Base-by-base conservation (phyloP, 2,113 vertebrate species). In the Amphilophus citrinellus region DNA sequence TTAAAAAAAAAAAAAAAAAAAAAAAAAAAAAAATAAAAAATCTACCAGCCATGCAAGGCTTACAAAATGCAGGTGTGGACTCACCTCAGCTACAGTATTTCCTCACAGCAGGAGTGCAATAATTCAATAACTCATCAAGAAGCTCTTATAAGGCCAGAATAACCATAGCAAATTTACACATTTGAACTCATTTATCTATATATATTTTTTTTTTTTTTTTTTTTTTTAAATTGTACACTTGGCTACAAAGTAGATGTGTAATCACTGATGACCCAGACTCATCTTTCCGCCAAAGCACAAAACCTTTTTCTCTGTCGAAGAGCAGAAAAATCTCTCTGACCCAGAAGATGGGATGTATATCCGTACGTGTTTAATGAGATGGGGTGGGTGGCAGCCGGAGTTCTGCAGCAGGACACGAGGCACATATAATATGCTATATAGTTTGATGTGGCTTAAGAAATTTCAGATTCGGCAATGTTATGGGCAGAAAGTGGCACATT, bases 351-450 rank as follows among this genome's bases (percentile, higher is more conserved):
- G 8, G 20, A 42, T 42, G 30, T 27, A 66, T 32, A 18, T 61
- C 35, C 32, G 53, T 17, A 39, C 39, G 59, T 24, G 61, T 76
- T 57, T 73, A 32, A 44, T 77, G 56, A 61, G 24, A 22, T 30
- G 68, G 56, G 81, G 7, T 18, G 30, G 61, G 27, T 35, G 35
- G 18, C 22, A 68, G 37, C 3, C 66, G 9, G 56, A 63, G 61
- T 62, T 60, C 17, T 75, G 65, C 89, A 84, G 59, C 83, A 89
- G 32, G 22, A 18, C 53, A 15, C 24, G 59, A 32, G 53, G 61
- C 5, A 42, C 47, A 78, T 22, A 24, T 27, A 14, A 61, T 18
- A 39, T 37, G 35, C 4, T 39, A 44, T 18, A 22, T 50, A 68
- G 30, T 35, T 60, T 50, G n/a, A 53, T 10, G 37, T 2, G 5